phyloP scores from a whole-genome alignment of 2,113 vertebrate genomes.

The Tachysurus fulvidraco region DNA sequence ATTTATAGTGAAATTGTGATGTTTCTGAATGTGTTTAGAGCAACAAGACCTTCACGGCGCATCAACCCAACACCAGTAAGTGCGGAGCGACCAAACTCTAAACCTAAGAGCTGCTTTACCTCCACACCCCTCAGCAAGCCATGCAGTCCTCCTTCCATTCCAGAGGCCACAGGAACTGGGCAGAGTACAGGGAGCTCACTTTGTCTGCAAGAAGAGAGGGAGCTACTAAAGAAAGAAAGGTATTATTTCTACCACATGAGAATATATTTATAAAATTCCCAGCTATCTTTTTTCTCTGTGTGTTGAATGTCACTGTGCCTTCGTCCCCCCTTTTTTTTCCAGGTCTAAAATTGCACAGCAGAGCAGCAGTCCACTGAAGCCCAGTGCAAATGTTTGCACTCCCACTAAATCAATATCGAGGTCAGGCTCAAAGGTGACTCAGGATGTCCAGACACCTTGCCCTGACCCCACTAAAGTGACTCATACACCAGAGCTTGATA shows the following conservation, averaged over 20 bases:
- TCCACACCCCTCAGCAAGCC: constrained; percentile 85
- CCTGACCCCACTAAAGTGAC: constrained; percentile 83
- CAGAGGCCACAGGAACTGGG: constrained; percentile 66
- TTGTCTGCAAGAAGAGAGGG: constrained; percentile 91
- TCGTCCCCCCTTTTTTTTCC: constrained; percentile 5
- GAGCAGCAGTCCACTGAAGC: constrained; percentile 67
- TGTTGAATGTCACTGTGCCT: background rate
- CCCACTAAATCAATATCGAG: constrained; percentile 71
- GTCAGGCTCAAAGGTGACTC: constrained; percentile 67
- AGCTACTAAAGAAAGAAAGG: constrained; percentile 92
- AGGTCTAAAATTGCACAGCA: constrained; percentile 87
- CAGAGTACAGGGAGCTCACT: constrained; percentile 57
- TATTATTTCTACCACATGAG: constrained; percentile 55
- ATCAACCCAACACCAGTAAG: constrained; percentile 97
- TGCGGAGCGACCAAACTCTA: constrained; percentile 84
- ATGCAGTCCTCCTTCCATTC: constrained; percentile 64
- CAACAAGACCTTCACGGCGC: constrained; percentile 87
- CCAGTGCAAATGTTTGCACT: constrained; percentile 68
- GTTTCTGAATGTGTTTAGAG: constrained; percentile 62
- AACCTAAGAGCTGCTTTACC: constrained; percentile 94
- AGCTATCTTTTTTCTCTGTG: background rate
- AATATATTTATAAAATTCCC: background rate
- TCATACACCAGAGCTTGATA: constrained; percentile 77
- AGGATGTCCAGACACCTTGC: constrained; percentile 72
- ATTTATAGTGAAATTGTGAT: background rate